These are phyloP conservation scores for Triplophysa yarkandensis DNA, from an alignment of 2,797 vertebrate genomes.

Conservation along the genomic window DNA sequence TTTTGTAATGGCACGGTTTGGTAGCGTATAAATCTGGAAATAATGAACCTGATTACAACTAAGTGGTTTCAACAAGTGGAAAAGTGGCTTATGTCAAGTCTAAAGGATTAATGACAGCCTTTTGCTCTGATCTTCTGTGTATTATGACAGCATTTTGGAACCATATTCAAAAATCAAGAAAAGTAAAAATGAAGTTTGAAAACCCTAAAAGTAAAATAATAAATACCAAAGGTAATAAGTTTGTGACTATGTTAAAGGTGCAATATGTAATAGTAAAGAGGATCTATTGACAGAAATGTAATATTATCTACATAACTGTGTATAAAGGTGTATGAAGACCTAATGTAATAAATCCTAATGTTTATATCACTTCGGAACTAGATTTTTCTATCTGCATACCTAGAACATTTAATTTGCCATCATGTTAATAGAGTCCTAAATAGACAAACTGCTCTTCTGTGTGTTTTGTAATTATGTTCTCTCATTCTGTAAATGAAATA, in stretches of 20 bases:
- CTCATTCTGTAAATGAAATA: no score
- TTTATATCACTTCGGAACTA: no score
- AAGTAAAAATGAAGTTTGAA: neutral
- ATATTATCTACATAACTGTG: no score
- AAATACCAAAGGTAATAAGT: neutral
- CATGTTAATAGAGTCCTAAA: no score
- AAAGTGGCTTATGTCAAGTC: conserved; percentile 12
- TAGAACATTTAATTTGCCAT: no score
- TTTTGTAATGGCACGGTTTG: neutral
- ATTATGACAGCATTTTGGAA: conserved; percentile 9
- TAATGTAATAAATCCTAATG: no score
- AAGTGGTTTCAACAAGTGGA: conserved; percentile 19
- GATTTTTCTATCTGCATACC: no score
- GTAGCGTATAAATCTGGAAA: conserved; percentile 13
- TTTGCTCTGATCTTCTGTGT: conserved; percentile 9
- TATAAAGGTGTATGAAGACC: no score
- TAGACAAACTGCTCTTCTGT: no score
- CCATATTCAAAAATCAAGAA: neutral
- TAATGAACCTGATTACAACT: neutral
- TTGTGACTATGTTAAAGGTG: neutral
- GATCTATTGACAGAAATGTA: no score
- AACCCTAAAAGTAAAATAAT: conserved; percentile 11
- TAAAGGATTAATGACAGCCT: conserved; percentile 30
- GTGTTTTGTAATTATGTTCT: neutral
- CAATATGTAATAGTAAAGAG: no score